Conservation (phyloP, 2,888 invertebrate species). For the Drosophila ezoana region DNA sequence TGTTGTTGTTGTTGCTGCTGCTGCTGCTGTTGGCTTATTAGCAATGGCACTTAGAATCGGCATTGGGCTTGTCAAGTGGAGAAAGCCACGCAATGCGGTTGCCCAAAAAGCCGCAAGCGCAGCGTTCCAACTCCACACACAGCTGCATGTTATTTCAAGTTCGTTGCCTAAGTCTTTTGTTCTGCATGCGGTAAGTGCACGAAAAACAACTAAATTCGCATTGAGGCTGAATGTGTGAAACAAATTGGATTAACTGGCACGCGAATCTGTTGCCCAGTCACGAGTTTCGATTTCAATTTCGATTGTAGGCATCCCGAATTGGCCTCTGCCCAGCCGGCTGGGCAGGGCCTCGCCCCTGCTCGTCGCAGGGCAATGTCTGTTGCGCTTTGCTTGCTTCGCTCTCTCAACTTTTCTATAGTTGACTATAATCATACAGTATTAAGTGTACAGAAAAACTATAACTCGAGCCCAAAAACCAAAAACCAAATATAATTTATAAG, state of each 20-base stretch:
- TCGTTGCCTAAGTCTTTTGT: constrained; percentile 63
- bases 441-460: constrained; percentile 15
- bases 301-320: neutral
- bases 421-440: constrained; percentile 7
- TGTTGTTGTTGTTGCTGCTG: neutral
- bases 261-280: constrained; percentile 12
- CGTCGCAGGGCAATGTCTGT: constrained; percentile 15
- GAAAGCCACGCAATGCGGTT: constrained; percentile 61
- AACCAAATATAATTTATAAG: constrained; percentile 31
- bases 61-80: constrained; percentile 56
- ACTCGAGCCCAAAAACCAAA: constrained; percentile 20
- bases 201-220: constrained; percentile 7
- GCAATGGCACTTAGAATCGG: constrained; percentile 67
- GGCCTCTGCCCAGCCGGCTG: neutral
- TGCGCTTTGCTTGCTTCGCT: constrained; percentile 13
- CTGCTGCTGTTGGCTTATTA: constrained; percentile 58
- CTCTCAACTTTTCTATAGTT: constrained; percentile 10
- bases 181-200: constrained; percentile 50
- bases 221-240: constrained; percentile 22
- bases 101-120: constrained; percentile 54
- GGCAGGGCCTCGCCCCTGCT: neutral
- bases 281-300: constrained; percentile 21
- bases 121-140: constrained; percentile 29
- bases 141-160: constrained; percentile 57
- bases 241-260: constrained; percentile 30